These are phyloP conservation scores for Eretmocerus hayati DNA, from an alignment of 2,888 invertebrate species.

Conservation along the genomic window DNA sequence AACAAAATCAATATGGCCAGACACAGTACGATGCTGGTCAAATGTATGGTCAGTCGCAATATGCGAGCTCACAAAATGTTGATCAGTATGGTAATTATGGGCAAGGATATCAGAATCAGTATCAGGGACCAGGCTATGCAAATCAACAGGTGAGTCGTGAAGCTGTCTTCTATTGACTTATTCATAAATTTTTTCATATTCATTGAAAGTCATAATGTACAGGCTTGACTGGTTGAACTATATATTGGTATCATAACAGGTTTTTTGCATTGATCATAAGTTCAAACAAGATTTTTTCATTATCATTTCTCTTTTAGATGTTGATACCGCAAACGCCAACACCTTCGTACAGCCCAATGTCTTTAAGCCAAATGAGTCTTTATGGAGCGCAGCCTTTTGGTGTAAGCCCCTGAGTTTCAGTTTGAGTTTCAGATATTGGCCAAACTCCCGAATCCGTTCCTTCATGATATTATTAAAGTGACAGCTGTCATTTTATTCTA, in stretches of 20 bases:
- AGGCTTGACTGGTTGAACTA: no score
- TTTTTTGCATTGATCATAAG: no score
- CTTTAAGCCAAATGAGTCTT: conserved; percentile 35
- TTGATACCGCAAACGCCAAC: conserved; percentile 30
- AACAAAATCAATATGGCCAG: conserved; percentile 35
- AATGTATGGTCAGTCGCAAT: conserved; percentile 35
- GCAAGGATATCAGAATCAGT: conserved; percentile 33
- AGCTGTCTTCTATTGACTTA: no score
- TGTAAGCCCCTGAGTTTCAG: conserved; percentile 29
- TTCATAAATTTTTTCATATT: no score
- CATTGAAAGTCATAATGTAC: no score
- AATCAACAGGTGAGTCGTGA: conserved; percentile 25
- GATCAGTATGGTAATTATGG: conserved; percentile 25
- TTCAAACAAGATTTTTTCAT: no score
- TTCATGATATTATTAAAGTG: no score
- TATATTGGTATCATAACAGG: no score
- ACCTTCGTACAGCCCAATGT: conserved; percentile 32
- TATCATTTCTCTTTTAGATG: conserved; percentile 33
- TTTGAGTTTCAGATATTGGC: conserved; percentile 13
- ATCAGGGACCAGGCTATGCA: conserved; percentile 30
- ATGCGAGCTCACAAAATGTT: conserved; percentile 36
- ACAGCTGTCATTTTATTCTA: no score
- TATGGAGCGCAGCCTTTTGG: conserved; percentile 34
- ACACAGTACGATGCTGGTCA: conserved; percentile 25
- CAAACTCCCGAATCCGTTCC: no score